Evolutionary conservation across 2,797 vertebrate genomes (phyloP).

Genomic region (Psittacula derbiana): DNA sequence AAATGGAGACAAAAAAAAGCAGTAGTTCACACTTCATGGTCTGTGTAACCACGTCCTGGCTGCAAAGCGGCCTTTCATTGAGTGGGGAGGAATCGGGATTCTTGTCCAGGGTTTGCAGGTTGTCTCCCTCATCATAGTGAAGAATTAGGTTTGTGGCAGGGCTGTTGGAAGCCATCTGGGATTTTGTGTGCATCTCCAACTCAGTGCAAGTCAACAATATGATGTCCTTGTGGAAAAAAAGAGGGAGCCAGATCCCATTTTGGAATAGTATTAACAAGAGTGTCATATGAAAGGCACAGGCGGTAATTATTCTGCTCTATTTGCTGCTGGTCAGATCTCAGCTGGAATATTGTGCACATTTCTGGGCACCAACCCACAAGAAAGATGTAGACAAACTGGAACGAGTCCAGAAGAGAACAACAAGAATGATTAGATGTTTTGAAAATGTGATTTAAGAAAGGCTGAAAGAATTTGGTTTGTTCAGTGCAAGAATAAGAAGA

Average conservation of each 20-base stretch:
- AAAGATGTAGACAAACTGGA: conserved; percentile 57
- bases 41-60: background rate
- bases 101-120: background rate
- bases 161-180: background rate
- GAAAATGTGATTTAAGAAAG: conserved; percentile 62
- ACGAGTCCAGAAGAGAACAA: conserved; percentile 54
- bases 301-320: conserved; percentile 56
- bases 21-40: conserved; percentile 29
- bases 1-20: background rate
- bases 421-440: conserved; percentile 47
- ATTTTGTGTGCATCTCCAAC: background rate
- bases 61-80: background rate
- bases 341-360: conserved; percentile 56
- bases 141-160: background rate
- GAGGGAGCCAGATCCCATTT: background rate
- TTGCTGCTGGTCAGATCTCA: conserved; percentile 51
- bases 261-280: background rate
- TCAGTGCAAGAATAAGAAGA: conserved; percentile 38
- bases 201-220: background rate
- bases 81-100: fast-evolving
- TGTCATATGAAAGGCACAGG: conserved; percentile 25
- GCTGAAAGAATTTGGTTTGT: conserved; percentile 36
- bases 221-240: background rate
- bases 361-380: conserved; percentile 56
- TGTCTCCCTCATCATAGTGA: background rate